Evolutionary conservation across 2,113 vertebrate genomes (phyloP), one percentile per base, ranked within the genome.

Genomic region (Numenius arquata): DNA sequence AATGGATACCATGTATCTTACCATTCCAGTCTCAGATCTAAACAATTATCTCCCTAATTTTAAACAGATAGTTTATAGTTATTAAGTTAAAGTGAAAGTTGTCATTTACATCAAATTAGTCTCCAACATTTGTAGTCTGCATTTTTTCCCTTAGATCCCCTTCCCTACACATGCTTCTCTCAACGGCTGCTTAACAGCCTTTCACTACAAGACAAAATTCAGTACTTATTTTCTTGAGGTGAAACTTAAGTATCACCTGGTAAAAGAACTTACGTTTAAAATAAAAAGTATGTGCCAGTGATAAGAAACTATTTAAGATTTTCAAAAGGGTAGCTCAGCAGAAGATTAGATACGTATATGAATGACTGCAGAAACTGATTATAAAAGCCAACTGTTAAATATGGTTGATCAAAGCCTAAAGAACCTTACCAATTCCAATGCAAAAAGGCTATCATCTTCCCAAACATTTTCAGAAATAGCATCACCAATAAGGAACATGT

Each of bases 361-460:
- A 88, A 93, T 78, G 47, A 77, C 58, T 21, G 12, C 45, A 91
- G 55, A 85, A 89, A 74, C 70, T 26, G 56, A 18, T 75, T 94
- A 43, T 22, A 81, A 83, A 75, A 91, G n/a, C 14, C 84, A 26
- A 61, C n/a, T 53, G 20, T n/a, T 75, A 77, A 82, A 81, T 43
- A 75, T 4, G 7, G 34, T 34, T 82, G 76, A 93, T 45, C 53
- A 84, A 94, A 55, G 83, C 41, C 11, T 61, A 41, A 92, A 82
- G 13, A 85, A 47, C 63, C 98, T 99, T 96, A 99, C 99, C 98
- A 99, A 97, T 95, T 99, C 99, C 95, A 98, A 97, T 48, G 98
- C 99, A 98, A 99, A 98, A 96, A 99, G 98, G 96, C 99, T 99
- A 96, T 91, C 96, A 96, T 99, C 99, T 82, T 99, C 99, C 99